Percentiles rank a stretch among this genome's conserved stretches.
These are phyloP conservation scores for Podarcis lilfordi DNA, from an alignment of 2,797 vertebrate genomes.

Conservation along the genomic window DNA sequence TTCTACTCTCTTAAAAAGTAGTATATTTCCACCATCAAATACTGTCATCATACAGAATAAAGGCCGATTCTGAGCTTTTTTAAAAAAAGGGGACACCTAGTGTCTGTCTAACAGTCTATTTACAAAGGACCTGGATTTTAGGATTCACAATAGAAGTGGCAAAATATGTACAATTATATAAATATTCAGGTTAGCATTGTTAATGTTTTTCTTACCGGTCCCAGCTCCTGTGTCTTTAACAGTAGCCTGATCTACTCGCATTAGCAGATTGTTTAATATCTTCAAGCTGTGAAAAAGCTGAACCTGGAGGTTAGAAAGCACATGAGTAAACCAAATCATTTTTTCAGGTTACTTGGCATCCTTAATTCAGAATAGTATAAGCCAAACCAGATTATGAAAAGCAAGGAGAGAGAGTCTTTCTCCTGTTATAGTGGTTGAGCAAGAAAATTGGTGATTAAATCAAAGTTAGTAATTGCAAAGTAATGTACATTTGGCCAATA, in stretches of 20 bases:
- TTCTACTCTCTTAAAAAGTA: neutral
- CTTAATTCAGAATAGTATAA: neutral
- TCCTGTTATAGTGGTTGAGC: neutral
- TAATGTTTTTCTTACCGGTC: neutral
- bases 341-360: neutral
- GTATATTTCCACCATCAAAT: too few relatives aligned
- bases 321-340: neutral
- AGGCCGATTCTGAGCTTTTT: too few relatives aligned
- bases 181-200: too few relatives aligned
- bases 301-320: neutral
- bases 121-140: neutral
- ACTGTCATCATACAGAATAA: too few relatives aligned
- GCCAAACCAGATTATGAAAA: neutral
- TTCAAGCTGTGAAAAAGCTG: neutral
- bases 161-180: neutral
- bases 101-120: neutral
- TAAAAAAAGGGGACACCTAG: neutral
- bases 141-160: neutral
- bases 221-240: too few relatives aligned
- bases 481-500: constrained; percentile 1
- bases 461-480: neutral
- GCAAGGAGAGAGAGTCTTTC: too few relatives aligned
- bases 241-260: neutral
- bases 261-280: neutral
- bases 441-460: neutral